Percentiles rank a stretch among this genome's conserved stretches.
phyloP scores from a whole-genome alignment of 2,113 vertebrate species.

The Cettia cetti region DNA sequence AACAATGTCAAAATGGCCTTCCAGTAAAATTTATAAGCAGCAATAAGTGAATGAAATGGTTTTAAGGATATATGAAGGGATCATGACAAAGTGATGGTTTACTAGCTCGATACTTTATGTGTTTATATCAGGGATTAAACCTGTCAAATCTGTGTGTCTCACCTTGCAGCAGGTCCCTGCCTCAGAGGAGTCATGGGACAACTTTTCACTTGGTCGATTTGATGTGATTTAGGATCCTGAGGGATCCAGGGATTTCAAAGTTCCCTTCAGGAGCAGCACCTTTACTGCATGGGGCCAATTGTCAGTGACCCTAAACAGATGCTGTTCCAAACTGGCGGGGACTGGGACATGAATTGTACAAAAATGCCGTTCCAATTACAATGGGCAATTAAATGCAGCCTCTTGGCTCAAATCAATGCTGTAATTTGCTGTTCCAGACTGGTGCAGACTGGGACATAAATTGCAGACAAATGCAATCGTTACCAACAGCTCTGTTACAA shows the following conservation, averaged over 20 bases:
- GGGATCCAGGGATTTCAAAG: neutral
- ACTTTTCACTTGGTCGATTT: fast-evolving
- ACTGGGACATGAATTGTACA: neutral
- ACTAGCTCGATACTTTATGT: neutral
- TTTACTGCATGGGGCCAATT: fast-evolving
- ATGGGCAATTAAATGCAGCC: neutral
- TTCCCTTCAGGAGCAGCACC: neutral
- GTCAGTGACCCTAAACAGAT: neutral
- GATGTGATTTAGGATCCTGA: neutral
- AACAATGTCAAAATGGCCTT: neutral
- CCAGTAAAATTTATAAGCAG: neutral
- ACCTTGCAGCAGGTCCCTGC: neutral
- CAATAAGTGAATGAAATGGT: neutral
- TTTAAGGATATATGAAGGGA: neutral
- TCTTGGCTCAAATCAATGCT: neutral
- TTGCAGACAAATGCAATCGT: neutral
- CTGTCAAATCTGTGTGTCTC: neutral
- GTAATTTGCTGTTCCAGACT: neutral
- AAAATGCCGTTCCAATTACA: neutral
- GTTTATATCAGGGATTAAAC: neutral
- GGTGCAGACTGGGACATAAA: neutral
- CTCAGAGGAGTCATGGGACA: neutral
- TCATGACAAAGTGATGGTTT: neutral
- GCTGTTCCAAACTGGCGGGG: neutral
- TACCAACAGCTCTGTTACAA: neutral